Conservation (phyloP, 2,888 invertebrate genomes). For the Branchellion lobata region DNA sequence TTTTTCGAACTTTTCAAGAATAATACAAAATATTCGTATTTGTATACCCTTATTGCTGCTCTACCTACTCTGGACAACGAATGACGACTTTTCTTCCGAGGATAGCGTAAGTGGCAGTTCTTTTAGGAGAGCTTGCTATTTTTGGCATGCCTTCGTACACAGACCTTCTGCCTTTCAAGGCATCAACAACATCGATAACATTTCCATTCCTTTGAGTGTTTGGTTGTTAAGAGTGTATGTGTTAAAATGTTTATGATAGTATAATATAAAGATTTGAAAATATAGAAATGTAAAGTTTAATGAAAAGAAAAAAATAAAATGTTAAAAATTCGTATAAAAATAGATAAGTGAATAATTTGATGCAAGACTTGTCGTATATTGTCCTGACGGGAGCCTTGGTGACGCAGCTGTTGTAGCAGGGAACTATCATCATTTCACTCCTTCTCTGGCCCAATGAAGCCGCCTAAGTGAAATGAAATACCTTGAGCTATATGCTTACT, state of each 20-base stretch:
- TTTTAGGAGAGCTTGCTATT: background rate
- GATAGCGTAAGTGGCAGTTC: background rate
- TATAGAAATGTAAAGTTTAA: no score
- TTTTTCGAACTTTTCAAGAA: no score
- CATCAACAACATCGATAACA: slow-evolving; percentile 25
- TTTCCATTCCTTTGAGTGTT: slow-evolving; percentile 26
- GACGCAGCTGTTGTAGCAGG: slow-evolving; percentile 37
- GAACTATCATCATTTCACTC: slow-evolving; percentile 37
- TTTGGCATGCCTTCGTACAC: slow-evolving; percentile 30
- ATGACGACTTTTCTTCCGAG: background rate
- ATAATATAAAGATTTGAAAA: background rate
- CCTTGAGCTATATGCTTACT: no score
- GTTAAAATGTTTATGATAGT: background rate
- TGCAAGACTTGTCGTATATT: slow-evolving; percentile 42
- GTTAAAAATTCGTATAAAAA: background rate
- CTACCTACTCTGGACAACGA: slow-evolving; percentile 30
- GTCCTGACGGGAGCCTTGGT: slow-evolving; percentile 23
- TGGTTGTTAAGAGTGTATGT: slow-evolving; percentile 11
- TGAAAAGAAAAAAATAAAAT: background rate
- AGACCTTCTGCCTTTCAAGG: slow-evolving; percentile 36
- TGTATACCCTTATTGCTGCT: no score
- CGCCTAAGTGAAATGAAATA: background rate
- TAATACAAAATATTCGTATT: no score
- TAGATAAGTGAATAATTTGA: no score
- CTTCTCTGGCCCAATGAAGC: background rate